A percentile compares a stretch with the other conserved stretches of the same genome.
phyloP scores from a whole-genome alignment of 2,797 vertebrate species.

The Iguana delicatissima region DNA sequence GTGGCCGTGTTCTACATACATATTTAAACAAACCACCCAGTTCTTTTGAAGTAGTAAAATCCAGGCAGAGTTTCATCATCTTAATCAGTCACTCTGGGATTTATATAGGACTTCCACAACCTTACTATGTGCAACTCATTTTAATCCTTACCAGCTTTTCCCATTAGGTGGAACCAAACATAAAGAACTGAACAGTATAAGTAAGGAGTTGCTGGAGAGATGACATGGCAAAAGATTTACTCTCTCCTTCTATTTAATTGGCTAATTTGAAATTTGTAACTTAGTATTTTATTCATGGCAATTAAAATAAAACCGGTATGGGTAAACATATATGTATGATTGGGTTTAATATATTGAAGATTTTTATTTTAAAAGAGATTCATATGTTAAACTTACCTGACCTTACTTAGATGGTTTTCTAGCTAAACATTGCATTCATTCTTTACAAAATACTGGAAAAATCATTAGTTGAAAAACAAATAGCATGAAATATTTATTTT shows the following conservation, averaged over 20 bases:
- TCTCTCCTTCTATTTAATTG: neutral
- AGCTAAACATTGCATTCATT: constrained; percentile 24
- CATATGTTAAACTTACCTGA: neutral
- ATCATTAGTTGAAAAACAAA: neutral
- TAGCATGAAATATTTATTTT: neutral
- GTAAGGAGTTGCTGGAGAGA: neutral
- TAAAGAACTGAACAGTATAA: neutral
- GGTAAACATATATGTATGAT: neutral
- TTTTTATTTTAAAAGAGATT: neutral
- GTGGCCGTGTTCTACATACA: neutral
- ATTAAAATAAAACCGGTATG: neutral
- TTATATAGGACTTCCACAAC: neutral
- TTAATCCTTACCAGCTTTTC: neutral
- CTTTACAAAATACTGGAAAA: neutral
- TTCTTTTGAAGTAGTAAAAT: neutral
- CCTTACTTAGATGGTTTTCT: neutral
- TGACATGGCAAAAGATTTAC: neutral
- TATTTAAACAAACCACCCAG: neutral
- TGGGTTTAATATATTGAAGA: neutral
- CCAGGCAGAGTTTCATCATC: neutral
- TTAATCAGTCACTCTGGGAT: neutral
- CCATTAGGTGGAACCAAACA: neutral
- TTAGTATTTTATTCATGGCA: neutral
- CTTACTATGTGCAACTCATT: neutral
- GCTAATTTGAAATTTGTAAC: neutral